Evolutionary conservation across 2,888 invertebrate genomes (phyloP).

Genomic region (Pandemis cinnamomeana): DNA sequence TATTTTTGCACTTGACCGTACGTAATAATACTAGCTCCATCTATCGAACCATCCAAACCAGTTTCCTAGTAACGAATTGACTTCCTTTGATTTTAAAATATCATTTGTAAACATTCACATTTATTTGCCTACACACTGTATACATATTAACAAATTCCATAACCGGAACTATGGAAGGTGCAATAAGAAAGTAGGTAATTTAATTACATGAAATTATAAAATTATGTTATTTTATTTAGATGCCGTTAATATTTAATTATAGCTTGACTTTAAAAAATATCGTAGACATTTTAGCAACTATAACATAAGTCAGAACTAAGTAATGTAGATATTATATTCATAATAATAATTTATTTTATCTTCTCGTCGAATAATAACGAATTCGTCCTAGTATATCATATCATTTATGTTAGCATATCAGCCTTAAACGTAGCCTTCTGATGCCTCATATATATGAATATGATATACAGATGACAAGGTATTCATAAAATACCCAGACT

Average conservation of each 20-base stretch:
- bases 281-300: neutral
- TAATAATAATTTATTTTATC: neutral
- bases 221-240: neutral
- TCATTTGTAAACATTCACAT: conserved; percentile 19
- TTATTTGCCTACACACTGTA: conserved; percentile 7
- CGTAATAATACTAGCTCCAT: neutral
- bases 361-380: neutral
- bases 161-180: conserved; percentile 4
- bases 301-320: neutral
- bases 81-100: conserved; percentile 17
- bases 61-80: neutral
- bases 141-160: neutral
- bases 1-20: too few species aligned
- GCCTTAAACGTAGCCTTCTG: neutral
- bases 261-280: neutral
- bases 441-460: neutral
- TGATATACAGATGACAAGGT: neutral
- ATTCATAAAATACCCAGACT: conserved; percentile 10
- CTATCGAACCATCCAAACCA: neutral
- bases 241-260: conserved; percentile 6
- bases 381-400: neutral
- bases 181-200: neutral
- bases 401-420: too few species aligned
- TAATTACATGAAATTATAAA: neutral
- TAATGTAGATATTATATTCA: neutral